Evolutionary conservation across 1,140 invertebrate genomes (phyloP), one percentile per base, ranked within the genome.

Genomic region (Aphis gossypii): DNA sequence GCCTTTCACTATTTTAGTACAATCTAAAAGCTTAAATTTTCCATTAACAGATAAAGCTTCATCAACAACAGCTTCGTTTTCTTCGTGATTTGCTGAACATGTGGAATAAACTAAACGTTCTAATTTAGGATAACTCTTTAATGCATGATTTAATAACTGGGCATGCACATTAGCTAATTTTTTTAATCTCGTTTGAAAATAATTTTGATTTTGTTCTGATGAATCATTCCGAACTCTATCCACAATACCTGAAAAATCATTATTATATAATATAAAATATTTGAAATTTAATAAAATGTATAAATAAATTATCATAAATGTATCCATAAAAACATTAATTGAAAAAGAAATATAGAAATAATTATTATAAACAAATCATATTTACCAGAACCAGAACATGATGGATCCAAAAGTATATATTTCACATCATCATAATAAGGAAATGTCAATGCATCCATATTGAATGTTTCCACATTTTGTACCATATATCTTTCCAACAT

Each of bases 391-490:
- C 99, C 99, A 94, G 98, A 98, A 95, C 99, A 99, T 94, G 98
- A 98, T 9, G 99, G 99, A 96, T 99, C 99, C 1, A 99, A 96
- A 41, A 99, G 95, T 94, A 99, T 97, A 95, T 98, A 99, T 95
- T 98, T 97, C 0, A 99, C 97, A 95, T 97, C 96, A 44, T 96
- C 96, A 95, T 96, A 95, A 46, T 96, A 95, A 94, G 96, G 96
- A 21, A 98, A 95, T 56, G 95, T 96, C 30, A 98, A 95, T 87
- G 97, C 97, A 96, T 99, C 98, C 90, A 95, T 96, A 94, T 97
- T 95, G 3, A 97, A 95, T 21, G 97, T 95, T 94, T 96, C 95
- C 0, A 97, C 97, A 95, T 97, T 97, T 38, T 95, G 95, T 1
- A 97, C 97, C 20, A 96, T 96, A 35, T 97, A 96, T 94, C 95